phyloP scores from a whole-genome alignment of 2,888 invertebrate species.

The Brachycybe producta region DNA sequence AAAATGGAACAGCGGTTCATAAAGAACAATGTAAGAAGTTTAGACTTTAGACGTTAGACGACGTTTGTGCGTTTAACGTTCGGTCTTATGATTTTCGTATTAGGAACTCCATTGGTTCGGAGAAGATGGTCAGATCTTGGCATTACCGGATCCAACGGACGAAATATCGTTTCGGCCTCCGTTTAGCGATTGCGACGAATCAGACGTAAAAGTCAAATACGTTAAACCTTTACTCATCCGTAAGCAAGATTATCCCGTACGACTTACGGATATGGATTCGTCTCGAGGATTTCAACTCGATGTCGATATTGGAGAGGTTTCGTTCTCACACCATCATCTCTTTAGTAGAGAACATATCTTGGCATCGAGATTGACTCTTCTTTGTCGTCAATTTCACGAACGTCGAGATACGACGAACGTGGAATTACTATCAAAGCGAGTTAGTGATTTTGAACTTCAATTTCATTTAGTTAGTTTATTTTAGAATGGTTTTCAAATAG shows the following conservation, averaged over 20 bases:
- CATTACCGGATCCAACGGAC: constrained; percentile 40
- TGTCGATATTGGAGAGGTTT: constrained; percentile 43
- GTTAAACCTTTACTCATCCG: no score
- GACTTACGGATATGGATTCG: no score
- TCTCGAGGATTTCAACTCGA: no score
- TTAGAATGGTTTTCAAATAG: no score
- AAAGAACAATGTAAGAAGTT: constrained; percentile 34
- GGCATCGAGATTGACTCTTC: constrained; percentile 45
- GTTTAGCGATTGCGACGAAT: constrained; percentile 16
- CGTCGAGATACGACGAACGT: neutral
- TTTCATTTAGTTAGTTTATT: no score
- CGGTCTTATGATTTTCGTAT: constrained; percentile 13
- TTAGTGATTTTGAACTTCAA: no score
- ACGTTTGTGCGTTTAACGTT: constrained; percentile 13
- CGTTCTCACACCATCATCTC: constrained; percentile 55
- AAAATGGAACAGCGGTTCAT: constrained; percentile 43
- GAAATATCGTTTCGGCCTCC: constrained; percentile 25
- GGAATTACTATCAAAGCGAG: constrained; percentile 21
- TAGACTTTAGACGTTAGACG: no score
- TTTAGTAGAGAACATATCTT: constrained; percentile 55
- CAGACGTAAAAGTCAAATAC: no score
- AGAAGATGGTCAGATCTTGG: constrained; percentile 42
- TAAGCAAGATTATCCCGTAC: no score
- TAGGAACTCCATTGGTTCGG: constrained; percentile 44
- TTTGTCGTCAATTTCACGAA: constrained; percentile 33